Evolutionary conservation across 2,888 invertebrate species (phyloP).

Genomic region (Tipula lateralis): DNA sequence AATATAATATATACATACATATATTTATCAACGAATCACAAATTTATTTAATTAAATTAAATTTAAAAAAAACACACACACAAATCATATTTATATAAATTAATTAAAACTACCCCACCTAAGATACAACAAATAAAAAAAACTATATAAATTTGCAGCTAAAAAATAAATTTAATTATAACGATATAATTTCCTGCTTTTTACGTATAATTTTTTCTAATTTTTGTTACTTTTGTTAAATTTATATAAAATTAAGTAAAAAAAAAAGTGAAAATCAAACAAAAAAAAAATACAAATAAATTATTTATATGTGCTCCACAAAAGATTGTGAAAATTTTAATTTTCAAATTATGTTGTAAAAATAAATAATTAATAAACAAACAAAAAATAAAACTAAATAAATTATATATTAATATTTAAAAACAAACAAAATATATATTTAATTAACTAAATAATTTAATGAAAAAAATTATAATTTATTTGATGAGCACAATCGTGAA

Average conservation of each 20-base stretch:
- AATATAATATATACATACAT: background rate
- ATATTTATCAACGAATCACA: slow-evolving; percentile 19
- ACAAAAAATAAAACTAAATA: slow-evolving; percentile 4
- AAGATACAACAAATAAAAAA: background rate
- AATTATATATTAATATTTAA: slow-evolving; percentile 20
- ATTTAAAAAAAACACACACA: background rate
- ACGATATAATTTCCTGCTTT: background rate
- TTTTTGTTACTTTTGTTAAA: slow-evolving; percentile 12
- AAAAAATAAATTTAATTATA: background rate
- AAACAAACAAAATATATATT: background rate
- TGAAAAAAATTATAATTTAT: background rate
- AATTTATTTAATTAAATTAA: background rate
- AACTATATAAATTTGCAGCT: slow-evolving; percentile 7
- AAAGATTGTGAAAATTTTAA: background rate
- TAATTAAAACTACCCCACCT: slow-evolving; percentile 19
- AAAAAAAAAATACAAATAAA: background rate
- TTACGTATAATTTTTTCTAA: background rate
- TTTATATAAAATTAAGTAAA: slow-evolving; percentile 12
- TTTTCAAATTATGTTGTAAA: slow-evolving; percentile 12
- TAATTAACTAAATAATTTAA: background rate
- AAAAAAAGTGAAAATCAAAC: background rate
- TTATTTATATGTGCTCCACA: background rate
- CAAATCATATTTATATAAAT: slow-evolving; percentile 11
- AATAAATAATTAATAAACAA: background rate
- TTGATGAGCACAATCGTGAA: slow-evolving; percentile 29